These are phyloP conservation scores for Crossoptilon crossoptilon DNA, from an alignment of 2,797 vertebrate genomes.

Conservation along the genomic window DNA sequence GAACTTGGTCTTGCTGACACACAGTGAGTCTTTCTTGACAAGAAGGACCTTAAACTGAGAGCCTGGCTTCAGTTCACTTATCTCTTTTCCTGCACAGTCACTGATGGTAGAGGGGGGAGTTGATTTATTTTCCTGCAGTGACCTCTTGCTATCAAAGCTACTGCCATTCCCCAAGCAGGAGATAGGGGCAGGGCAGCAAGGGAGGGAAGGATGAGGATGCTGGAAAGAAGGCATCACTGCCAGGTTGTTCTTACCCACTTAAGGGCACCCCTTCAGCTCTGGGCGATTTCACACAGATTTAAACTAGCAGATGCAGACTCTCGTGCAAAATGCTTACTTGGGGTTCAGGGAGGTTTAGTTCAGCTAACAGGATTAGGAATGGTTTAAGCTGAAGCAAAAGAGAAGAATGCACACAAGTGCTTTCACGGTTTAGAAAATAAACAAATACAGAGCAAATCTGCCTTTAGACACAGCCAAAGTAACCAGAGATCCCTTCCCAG, in stretches of 20 bases:
- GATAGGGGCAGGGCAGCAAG: accelerated
- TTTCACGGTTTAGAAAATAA: conserved; percentile 44
- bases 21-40: neutral
- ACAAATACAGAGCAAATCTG: conserved; percentile 33
- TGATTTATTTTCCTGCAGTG: neutral
- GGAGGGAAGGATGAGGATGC: neutral
- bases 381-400: conserved; percentile 44
- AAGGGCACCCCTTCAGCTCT: neutral
- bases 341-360: conserved; percentile 36
- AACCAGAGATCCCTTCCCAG: conserved; percentile 29
- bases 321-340: neutral
- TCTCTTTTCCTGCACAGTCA: neutral
- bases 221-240: neutral
- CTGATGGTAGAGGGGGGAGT: neutral
- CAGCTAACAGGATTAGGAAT: conserved; percentile 55
- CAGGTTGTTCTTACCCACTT: conserved; percentile 8
- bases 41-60: neutral
- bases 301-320: conserved; percentile 3
- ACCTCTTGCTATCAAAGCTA: neutral
- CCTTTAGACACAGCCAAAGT: conserved; percentile 24
- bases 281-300: neutral
- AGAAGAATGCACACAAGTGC: conserved; percentile 11
- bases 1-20: neutral
- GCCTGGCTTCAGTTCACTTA: neutral
- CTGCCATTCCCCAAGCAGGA: neutral